Evolutionary conservation across 2,113 vertebrate genomes (phyloP), one percentile per base, ranked within the genome.

Genomic region (Oncorhynchus clarkii): DNA sequence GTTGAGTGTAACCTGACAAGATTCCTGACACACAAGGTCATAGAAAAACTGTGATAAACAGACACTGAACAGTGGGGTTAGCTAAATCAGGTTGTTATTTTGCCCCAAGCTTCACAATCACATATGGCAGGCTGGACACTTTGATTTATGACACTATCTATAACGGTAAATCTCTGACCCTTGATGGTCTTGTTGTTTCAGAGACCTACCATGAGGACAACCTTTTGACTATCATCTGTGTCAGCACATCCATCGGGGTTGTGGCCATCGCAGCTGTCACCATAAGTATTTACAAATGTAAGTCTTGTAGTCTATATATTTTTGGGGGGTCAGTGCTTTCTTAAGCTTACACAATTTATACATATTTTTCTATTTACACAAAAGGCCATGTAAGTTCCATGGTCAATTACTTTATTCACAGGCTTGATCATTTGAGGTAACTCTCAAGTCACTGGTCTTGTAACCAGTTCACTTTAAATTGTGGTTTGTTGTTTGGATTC

Each of bases 221-320:
- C 16, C 20, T 24, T 62, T n/a, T 65, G 18, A 57, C 18, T 16
- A 14, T 62, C 18, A 62, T 73, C 76, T 45, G 5, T 27, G 54
- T 48, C 65, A 26, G 70, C 18, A 13, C 14, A 9, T 18, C 11
- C 6, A 22, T 24, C 26, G 77, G 77, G 29, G n/a, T 59, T 3
- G 8, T 69, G 22, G 3, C 26, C 31, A 20, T 78, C 34, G 16
- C 57, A 59, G 22, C 29, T 13, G 22, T 69, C 2, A 5, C 27
- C 51, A 7, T 73, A 71, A 45, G 51, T 62, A 45, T 73, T 48
- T 78, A 62, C 66, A 73, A 60, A 62, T 73, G 77, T 78, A 78
- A 75, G 57, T 27, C 20, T 70, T 20, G 22, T 24, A 54, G 12
- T 54, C 16, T 54, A 54, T 13, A 5, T 16, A 54, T 14, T 54